A percentile compares a stretch with the other conserved stretches of the same genome.
phyloP scores from a whole-genome alignment of 1,140 invertebrate species.

The Scylla paramamosain region DNA sequence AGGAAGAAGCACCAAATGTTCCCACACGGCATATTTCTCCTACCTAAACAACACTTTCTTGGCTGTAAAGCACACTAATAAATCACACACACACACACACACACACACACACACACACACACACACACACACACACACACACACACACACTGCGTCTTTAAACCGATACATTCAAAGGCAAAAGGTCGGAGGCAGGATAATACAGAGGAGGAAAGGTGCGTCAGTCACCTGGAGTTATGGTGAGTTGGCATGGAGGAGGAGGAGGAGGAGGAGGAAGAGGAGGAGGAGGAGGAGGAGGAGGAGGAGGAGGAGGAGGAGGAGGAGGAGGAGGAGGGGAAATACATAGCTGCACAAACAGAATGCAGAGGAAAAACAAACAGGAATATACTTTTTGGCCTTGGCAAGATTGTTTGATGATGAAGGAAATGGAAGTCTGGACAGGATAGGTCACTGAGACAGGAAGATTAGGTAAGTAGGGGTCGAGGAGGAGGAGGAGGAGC shows the following conservation, averaged over 20 bases:
- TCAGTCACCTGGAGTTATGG: too few relatives aligned
- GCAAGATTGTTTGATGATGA: too few relatives aligned
- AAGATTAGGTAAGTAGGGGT: too few relatives aligned
- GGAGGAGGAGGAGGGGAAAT: not conserved
- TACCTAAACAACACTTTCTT: not conserved
- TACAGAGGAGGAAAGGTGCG: too few relatives aligned
- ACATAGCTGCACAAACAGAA: not conserved
- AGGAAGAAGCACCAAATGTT: not conserved
- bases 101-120: conserved; percentile 50
- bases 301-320: not conserved
- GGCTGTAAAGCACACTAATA: not conserved
- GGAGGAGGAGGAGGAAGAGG: not conserved
- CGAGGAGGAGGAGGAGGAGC: not conserved
- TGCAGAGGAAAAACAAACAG: not conserved
- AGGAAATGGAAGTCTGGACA: too few relatives aligned
- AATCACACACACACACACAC: conserved; percentile 30
- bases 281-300: not conserved
- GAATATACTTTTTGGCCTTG: too few relatives aligned
- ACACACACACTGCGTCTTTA: not conserved
- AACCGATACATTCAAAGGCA: not conserved
- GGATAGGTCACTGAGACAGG: too few relatives aligned
- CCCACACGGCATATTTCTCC: not conserved
- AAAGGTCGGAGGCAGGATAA: not conserved
- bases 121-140: not conserved
- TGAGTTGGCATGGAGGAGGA: not conserved